Evolutionary conservation across 1,140 invertebrate species (phyloP), one percentile per base, ranked within the genome.

Genomic region (Paramacrobiotus metropolitanus): DNA sequence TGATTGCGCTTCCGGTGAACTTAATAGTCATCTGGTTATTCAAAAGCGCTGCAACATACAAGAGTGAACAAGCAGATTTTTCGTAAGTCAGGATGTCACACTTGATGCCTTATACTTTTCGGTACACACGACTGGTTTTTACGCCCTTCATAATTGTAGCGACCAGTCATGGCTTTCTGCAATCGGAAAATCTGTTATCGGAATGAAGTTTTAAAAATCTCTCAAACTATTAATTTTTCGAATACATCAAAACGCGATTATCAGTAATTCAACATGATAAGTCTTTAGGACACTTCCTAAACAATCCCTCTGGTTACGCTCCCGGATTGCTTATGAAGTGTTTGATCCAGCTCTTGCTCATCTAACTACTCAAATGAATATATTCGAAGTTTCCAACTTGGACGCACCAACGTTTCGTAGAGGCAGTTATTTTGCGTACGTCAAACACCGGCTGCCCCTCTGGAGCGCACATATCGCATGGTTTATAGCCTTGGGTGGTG

Each of bases 391-490:
- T n/a, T n/a, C 29, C 62, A 29, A 31, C 28, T 2, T 18, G 4
- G 30, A n/a, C 18, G 4, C 29, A 2, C 30, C 2, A 21, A 55
- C n/a, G 21, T 18, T 31, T 29, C 18, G 21, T 64, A 24, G 21
- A 48, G 2, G 15, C 15, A 4, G 15, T 9, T 21, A 20, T 9
- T 20, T 34, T 21, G 9, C 15, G 31, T 29, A 60, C 60, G 55
- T 21, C 55, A 21, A 44, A 9, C 64, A 64, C 61, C 63, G 62
- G 1, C 61, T 72, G 48, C 71, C 71, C 2, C 62, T 64, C 2
- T 71, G 70, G 69, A 70, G 65, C 65, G 65, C 68, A 24, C 68
- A 70, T 59, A 31, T 72, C 1, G 68, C 62, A 1, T 70, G 71
- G 62, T 62, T 65, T 1, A 59, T 71, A 18, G 70, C 69, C 44